phyloP scores from a whole-genome alignment of 2,797 vertebrate species.

The Galaxias olidus region DNA sequence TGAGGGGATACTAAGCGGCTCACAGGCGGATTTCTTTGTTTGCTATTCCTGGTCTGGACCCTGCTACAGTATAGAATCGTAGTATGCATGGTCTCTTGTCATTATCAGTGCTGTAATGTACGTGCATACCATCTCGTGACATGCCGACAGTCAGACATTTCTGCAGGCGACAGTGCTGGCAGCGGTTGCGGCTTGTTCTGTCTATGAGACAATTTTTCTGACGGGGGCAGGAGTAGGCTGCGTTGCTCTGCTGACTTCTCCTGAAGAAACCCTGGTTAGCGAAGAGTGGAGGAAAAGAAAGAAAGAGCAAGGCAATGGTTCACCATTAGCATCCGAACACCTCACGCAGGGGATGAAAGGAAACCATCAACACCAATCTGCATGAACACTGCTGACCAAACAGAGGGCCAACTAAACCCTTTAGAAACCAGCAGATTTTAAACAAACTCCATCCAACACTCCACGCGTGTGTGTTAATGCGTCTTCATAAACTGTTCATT shows the following conservation, averaged over 20 bases:
- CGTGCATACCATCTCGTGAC: constrained; percentile 87
- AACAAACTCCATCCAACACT: constrained; percentile 11
- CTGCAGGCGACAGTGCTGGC: constrained; percentile 93
- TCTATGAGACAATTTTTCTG: constrained; percentile 95
- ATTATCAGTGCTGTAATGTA: not conserved
- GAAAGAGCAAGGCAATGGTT: not conserved
- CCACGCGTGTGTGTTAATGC: constrained; percentile 81
- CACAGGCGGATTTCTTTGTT: too few species aligned
- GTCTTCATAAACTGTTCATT: constrained; percentile 87
- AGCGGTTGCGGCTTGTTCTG: constrained; percentile 90
- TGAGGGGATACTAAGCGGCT: too few species aligned
- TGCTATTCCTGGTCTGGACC: too few species aligned
- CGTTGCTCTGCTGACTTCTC: constrained; percentile 92
- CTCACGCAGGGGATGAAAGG: not conserved
- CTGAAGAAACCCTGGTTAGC: constrained; percentile 89
- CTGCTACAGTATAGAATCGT: too few species aligned
- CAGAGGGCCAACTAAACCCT: not conserved
- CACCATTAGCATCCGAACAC: not conserved
- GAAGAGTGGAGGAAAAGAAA: constrained; percentile 3
- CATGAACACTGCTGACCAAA: not conserved
- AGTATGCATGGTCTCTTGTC: too few species aligned
- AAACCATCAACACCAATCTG: not conserved
- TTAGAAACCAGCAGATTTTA: not conserved
- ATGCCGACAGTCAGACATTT: constrained; percentile 93
- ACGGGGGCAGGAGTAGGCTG: constrained; percentile 89